A percentile compares a stretch with the other conserved stretches of the same genome.
These are phyloP conservation scores for Teleopsis dalmanni DNA, from an alignment of 1,140 invertebrate species.

Conservation along the genomic window DNA sequence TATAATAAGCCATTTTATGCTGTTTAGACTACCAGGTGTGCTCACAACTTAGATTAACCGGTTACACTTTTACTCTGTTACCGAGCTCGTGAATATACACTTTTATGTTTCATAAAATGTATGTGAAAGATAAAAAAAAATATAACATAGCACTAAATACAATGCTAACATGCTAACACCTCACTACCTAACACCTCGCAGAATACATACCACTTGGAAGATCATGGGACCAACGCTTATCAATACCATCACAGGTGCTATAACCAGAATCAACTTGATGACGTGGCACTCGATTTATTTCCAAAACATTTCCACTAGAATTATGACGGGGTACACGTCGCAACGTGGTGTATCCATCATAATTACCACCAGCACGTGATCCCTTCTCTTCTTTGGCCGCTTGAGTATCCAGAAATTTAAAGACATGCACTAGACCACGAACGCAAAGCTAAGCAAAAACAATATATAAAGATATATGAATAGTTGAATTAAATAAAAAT, in stretches of 20 bases:
- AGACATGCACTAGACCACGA: constrained; percentile 85
- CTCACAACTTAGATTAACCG: no score
- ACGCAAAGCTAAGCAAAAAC: constrained; percentile 67
- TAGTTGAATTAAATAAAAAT: constrained; percentile 5
- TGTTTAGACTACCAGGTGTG: no score
- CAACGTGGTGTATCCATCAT: constrained; percentile 40
- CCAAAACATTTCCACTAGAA: constrained; percentile 46
- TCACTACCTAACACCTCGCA: no score
- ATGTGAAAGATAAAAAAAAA: no score
- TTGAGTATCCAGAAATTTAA: constrained; percentile 87
- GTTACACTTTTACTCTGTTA: no score
- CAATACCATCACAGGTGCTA: constrained; percentile 68
- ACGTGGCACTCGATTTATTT: constrained; percentile 43
- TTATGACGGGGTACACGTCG: constrained; percentile 42
- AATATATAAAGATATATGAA: constrained; percentile 4
- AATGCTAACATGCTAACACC: no score
- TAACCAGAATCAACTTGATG: constrained; percentile 84
- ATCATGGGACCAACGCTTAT: constrained; percentile 82
- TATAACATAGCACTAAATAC: no score
- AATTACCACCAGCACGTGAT: constrained; percentile 37
- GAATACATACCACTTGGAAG: constrained; percentile 38
- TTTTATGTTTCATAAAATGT: no score
- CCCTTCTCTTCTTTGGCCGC: constrained; percentile 60
- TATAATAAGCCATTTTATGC: no score
- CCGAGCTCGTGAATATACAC: no score